phyloP scores from a whole-genome alignment of 2,113 vertebrate species.

The Himantopus leucocephalus region DNA sequence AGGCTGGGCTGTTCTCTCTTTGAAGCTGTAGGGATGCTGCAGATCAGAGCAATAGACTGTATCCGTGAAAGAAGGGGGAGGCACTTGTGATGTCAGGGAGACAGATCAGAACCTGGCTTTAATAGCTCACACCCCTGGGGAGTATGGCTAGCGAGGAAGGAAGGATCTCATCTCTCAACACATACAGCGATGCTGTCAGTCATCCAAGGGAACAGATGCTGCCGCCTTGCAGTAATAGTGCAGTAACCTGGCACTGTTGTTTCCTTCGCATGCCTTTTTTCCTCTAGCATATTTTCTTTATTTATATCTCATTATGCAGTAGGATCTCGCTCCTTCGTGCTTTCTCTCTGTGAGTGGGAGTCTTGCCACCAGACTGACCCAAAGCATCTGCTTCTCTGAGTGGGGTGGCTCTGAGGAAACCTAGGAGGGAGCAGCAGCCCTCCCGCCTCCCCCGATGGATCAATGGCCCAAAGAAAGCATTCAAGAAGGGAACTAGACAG shows the following conservation, averaged over 20 bases:
- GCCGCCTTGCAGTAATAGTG: background rate
- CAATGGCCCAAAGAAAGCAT: background rate
- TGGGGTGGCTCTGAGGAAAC: background rate
- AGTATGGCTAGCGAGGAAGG: background rate
- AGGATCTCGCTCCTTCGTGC: background rate
- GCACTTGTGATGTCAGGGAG: background rate
- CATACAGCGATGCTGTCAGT: background rate
- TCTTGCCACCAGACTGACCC: background rate
- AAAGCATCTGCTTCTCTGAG: slow-evolving; percentile 28
- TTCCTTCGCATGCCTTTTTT: slow-evolving; percentile 24
- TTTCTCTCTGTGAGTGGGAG: background rate
- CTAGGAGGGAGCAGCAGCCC: background rate
- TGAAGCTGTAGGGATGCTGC: background rate
- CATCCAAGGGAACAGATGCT: slow-evolving; percentile 38
- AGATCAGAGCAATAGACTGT: background rate
- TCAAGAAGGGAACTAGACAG: background rate
- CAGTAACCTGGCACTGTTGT: background rate
- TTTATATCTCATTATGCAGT: background rate
- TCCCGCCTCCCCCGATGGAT: background rate
- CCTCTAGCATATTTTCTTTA: slow-evolving; percentile 49
- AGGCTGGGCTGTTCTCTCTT: background rate
- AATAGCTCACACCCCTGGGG: background rate
- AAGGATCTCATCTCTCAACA: background rate
- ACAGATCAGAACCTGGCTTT: slow-evolving; percentile 3
- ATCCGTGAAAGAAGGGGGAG: background rate